These are phyloP conservation scores for Leptinotarsa tumamoca DNA, from an alignment of 2,888 invertebrate genomes.

Conservation along the genomic window DNA sequence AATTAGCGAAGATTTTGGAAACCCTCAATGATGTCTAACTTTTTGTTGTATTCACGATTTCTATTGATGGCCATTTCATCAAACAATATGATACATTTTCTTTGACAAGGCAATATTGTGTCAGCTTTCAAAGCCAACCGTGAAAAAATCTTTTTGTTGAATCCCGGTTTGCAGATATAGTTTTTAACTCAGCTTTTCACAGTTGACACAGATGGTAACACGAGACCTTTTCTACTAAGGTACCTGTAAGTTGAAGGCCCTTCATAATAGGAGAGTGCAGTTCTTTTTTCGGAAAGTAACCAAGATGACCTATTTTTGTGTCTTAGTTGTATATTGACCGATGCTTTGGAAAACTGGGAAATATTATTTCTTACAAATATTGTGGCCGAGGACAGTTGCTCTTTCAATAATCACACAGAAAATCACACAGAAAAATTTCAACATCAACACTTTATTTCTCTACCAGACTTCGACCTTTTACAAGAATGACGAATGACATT, in stretches of 20 bases:
- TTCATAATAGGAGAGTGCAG: background rate
- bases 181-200: background rate
- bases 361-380: background rate
- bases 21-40: too few relatives aligned
- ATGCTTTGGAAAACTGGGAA: background rate
- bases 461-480: too few relatives aligned
- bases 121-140: background rate
- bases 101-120: background rate
- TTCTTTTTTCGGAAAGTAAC: slow-evolving; percentile 1
- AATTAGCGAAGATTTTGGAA: too few relatives aligned
- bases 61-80: too few relatives aligned
- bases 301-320: slow-evolving; percentile 7
- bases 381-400: too few relatives aligned
- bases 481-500: too few relatives aligned
- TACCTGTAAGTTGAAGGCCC: background rate
- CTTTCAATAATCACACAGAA: too few relatives aligned
- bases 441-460: too few relatives aligned
- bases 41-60: too few relatives aligned
- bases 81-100: background rate
- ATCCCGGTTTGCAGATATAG: slow-evolving; percentile 4
- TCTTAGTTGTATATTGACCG: background rate
- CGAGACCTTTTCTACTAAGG: background rate
- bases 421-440: too few relatives aligned
- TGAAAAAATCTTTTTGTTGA: background rate
- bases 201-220: background rate